phyloP scores from a whole-genome alignment of 2,888 invertebrate genomes.

The Agrotis ipsilon region DNA sequence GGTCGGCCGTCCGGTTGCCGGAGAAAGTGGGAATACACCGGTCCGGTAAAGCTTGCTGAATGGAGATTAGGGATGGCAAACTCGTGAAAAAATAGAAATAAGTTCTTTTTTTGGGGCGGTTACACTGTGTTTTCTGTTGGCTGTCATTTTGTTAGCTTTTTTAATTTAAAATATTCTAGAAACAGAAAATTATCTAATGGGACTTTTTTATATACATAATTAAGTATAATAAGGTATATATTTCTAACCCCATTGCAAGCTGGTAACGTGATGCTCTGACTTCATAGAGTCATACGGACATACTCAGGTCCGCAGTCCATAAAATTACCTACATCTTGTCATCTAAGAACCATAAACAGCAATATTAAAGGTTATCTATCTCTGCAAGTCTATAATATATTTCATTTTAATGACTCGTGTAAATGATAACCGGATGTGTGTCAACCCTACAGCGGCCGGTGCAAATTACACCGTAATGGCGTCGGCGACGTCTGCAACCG shows the following conservation, averaged over 20 bases:
- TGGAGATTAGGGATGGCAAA: slow-evolving; percentile 33
- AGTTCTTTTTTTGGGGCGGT: not conserved
- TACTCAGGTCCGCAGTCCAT: not conserved
- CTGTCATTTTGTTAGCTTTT: not conserved
- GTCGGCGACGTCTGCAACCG: slow-evolving; percentile 46
- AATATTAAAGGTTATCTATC: not conserved
- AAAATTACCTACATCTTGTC: not conserved
- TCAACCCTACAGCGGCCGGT: slow-evolving; percentile 44
- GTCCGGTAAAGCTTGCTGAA: slow-evolving; percentile 6
- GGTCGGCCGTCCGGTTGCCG: slow-evolving; percentile 15
- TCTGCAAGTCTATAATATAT: not conserved
- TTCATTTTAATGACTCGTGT: slow-evolving; percentile 13
- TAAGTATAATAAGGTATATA: too few relatives aligned
- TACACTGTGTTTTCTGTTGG: not conserved
- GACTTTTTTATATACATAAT: too few relatives aligned
- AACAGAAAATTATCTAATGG: too few relatives aligned
- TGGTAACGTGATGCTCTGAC: too few relatives aligned
- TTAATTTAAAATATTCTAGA: not conserved
- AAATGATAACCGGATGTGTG: slow-evolving; percentile 23
- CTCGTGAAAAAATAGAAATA: not conserved
- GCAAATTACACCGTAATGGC: slow-evolving; percentile 59
- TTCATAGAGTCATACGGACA: too few relatives aligned
- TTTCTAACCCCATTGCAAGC: too few relatives aligned
- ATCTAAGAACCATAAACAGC: not conserved
- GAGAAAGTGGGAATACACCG: slow-evolving; percentile 48